Percentiles rank a stretch among this genome's conserved stretches.
Evolutionary conservation across 2,113 vertebrate species (phyloP).

Genomic region (Protobothrops flavoviridis): DNA sequence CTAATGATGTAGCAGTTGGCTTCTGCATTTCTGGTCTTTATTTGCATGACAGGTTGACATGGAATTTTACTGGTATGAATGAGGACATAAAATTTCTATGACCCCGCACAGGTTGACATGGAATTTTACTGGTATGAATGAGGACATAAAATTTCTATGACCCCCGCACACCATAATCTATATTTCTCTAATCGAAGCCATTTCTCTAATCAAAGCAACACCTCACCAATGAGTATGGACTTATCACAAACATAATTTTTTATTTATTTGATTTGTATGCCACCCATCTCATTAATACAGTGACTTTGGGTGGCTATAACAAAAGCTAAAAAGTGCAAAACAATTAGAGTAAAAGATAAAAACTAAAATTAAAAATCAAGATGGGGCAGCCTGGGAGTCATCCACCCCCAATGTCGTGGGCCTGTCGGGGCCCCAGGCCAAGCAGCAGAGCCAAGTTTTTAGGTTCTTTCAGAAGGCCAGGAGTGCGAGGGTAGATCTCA

Average conservation of each 20-base stretch:
- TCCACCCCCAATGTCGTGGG: background rate
- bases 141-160: background rate
- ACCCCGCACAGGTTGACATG: too few species aligned
- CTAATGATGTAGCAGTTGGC: background rate
- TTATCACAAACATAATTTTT: background rate
- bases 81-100: background rate
- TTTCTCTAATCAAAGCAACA: background rate
- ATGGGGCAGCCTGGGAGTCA: background rate
- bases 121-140: background rate
- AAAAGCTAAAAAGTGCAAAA: background rate
- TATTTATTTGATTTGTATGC: background rate
- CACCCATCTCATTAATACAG: background rate
- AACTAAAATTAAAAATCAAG: background rate
- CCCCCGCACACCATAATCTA: background rate
- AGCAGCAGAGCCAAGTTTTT: background rate
- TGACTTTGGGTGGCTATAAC: background rate
- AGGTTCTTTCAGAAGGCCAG: background rate
- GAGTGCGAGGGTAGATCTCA: background rate
- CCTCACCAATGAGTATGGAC: background rate
- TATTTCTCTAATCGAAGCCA: background rate
- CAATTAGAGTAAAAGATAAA: background rate
- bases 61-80: background rate
- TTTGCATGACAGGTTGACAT: background rate
- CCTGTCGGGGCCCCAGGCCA: too few species aligned
- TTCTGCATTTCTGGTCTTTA: background rate